Conservation (phyloP, 2,113 vertebrate species). For the Otis tarda region DNA sequence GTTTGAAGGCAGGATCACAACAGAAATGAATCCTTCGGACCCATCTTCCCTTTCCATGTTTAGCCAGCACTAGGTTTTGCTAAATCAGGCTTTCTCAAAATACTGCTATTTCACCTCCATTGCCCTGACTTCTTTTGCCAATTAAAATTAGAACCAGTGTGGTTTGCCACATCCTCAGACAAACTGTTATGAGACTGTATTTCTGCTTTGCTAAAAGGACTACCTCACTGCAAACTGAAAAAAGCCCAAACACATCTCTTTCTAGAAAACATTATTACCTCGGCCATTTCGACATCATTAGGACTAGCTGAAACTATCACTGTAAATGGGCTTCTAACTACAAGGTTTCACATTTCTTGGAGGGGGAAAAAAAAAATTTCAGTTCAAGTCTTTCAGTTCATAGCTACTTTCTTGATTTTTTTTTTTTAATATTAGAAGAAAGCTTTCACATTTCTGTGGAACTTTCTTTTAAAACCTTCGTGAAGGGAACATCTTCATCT, state of each 20-base stretch:
- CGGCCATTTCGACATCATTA: not conserved
- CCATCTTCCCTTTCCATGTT: not conserved
- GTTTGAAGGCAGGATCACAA: not conserved
- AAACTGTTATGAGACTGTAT: not conserved
- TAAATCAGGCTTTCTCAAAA: not conserved
- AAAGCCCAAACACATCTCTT: not conserved
- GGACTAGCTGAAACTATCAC: not conserved
- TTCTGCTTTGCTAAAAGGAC: not conserved
- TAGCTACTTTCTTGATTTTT: not conserved
- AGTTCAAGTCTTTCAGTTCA: not conserved
- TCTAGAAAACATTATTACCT: not conserved
- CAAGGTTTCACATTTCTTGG: not conserved
- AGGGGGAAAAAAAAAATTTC: not conserved
- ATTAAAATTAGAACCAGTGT: not conserved
- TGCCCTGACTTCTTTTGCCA: not conserved
- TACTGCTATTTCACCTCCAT: not conserved
- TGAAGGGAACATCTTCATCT: constrained; percentile 6
- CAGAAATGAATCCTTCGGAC: not conserved
- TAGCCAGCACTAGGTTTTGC: not conserved
- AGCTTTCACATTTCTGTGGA: not conserved
- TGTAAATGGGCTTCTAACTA: constrained; percentile 2
- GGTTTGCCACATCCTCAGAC: not conserved
- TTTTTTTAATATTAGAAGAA: not conserved
- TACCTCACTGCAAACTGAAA: not conserved
- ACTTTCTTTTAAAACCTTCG: not conserved